These are phyloP conservation scores for Ptilodon capucinus DNA, from an alignment of 2,888 invertebrate genomes.

Conservation along the genomic window DNA sequence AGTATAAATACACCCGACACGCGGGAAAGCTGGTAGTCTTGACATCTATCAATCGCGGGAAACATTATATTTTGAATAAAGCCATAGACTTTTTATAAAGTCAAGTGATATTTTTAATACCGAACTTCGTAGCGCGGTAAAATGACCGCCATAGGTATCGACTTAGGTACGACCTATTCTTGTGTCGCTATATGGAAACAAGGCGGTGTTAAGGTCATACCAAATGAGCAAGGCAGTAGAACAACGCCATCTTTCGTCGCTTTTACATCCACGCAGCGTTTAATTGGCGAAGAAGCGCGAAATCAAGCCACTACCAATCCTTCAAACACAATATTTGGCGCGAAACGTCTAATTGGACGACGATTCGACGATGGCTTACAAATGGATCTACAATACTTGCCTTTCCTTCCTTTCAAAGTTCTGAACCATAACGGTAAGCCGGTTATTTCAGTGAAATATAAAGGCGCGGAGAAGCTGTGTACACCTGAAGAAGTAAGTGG, in stretches of 20 bases:
- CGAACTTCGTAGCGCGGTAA: conserved; percentile 5
- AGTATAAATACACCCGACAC: conserved; percentile 48
- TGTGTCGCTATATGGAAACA: conserved; percentile 65
- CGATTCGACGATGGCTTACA: conserved; percentile 61
- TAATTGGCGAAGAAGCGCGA: conserved; percentile 64
- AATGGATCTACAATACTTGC: conserved; percentile 58
- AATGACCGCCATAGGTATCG: conserved; percentile 67
- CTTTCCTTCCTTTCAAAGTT: conserved; percentile 60
- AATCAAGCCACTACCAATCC: conserved; percentile 57
- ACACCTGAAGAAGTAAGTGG: conserved; percentile 64
- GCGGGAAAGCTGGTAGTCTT: conserved; percentile 36
- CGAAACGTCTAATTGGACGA: conserved; percentile 62
- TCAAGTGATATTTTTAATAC: neutral
- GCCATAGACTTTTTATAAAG: no score
- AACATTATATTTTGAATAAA: neutral
- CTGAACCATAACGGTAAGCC: conserved; percentile 63
- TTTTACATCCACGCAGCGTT: conserved; percentile 51
- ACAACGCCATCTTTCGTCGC: conserved; percentile 65
- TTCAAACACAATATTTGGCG: conserved; percentile 59
- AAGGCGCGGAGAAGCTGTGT: conserved; percentile 46
- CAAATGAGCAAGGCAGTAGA: conserved; percentile 58
- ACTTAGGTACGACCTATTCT: conserved; percentile 63
- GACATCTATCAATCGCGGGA: conserved; percentile 14
- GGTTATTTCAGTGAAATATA: conserved; percentile 52
- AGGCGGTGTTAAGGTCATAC: conserved; percentile 57